Evolutionary conservation across 1,140 invertebrate species (phyloP).

Genomic region (Pemphigus obesinymphae): DNA sequence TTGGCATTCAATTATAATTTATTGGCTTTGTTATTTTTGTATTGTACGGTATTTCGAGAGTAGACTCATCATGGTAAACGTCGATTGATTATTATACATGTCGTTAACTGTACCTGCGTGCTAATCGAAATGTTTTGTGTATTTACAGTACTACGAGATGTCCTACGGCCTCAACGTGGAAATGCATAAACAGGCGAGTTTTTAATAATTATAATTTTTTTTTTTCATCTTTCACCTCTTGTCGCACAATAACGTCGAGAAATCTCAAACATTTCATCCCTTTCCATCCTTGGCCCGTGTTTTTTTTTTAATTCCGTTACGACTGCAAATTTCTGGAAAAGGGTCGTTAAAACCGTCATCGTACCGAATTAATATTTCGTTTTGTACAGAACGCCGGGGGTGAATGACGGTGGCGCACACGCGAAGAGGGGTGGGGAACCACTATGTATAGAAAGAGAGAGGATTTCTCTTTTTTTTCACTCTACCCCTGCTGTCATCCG

Average conservation of each 20-base stretch:
- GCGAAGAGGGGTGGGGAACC: neutral
- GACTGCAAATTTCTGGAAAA: constrained; percentile 33
- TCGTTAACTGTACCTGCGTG: neutral
- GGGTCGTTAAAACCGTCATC: constrained; percentile 40
- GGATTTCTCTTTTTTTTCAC: constrained; percentile 22
- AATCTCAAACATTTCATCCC: constrained; percentile 11
- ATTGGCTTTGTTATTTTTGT: too few species aligned
- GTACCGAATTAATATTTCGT: constrained; percentile 38
- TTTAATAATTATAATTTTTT: constrained; percentile 8
- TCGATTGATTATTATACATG: neutral
- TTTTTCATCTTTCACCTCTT: neutral
- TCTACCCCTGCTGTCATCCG: constrained; percentile 26
- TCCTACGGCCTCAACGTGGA: constrained; percentile 98
- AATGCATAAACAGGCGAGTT: constrained; percentile 97
- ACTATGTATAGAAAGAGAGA: neutral
- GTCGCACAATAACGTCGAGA: neutral
- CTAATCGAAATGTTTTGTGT: neutral
- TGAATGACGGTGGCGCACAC: neutral
- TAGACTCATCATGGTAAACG: neutral
- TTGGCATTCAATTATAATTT: neutral
- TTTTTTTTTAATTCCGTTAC: constrained; percentile 37
- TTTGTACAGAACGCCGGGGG: constrained; percentile 33
- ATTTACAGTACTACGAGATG: constrained; percentile 99
- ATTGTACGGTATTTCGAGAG: neutral
- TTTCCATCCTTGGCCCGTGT: neutral